Conservation (phyloP, 2,888 invertebrate genomes). For the Myathropa florea region DNA sequence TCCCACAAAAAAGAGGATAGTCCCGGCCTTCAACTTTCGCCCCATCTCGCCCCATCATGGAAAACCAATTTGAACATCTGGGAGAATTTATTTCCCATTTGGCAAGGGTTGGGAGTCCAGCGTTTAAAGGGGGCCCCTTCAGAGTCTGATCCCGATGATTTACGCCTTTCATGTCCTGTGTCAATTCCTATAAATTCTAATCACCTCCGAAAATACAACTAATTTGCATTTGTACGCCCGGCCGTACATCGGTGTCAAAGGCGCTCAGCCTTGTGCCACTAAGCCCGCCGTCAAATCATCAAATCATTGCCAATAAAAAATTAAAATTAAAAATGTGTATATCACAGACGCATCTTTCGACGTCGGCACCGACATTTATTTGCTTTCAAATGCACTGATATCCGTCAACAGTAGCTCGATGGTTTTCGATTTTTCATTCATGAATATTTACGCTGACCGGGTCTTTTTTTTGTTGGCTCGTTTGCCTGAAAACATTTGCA, state of each 20-base stretch:
- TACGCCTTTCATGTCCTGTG: conserved; percentile 15
- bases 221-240: conserved; percentile 6
- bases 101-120: neutral
- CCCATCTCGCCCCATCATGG: conserved; percentile 15
- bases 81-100: conserved; percentile 8
- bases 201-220: conserved; percentile 4
- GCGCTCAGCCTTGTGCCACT: conserved; percentile 21
- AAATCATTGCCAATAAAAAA: conserved; percentile 22
- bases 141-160: neutral
- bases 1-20: conserved; percentile 30
- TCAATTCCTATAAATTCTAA: conserved; percentile 14
- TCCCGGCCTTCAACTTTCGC: conserved; percentile 9
- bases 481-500: neutral
- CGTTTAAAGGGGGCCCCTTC: neutral
- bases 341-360: neutral
- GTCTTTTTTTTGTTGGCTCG: conserved; percentile 21
- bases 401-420: conserved; percentile 18
- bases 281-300: neutral
- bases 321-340: conserved; percentile 10
- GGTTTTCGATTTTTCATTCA: conserved; percentile 28
- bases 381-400: conserved; percentile 25
- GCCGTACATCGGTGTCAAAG: neutral
- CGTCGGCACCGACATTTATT: neutral
- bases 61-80: conserved; percentile 30
- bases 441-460: conserved; percentile 20